phyloP scores from a whole-genome alignment of 1,140 invertebrate species.

The Hydropsyche tenuis region DNA sequence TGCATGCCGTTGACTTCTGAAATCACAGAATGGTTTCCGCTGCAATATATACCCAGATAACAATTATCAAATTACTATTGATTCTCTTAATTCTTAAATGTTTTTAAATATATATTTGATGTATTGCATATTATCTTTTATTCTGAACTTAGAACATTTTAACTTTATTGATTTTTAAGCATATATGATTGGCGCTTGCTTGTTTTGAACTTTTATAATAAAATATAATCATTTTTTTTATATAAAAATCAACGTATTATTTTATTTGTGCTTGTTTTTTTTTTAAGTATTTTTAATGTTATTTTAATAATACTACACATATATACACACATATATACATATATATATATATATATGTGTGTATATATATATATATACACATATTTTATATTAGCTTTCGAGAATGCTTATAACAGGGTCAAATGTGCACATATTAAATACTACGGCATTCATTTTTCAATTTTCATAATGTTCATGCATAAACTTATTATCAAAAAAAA shows the following conservation, averaged over 20 bases:
- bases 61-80: not conserved
- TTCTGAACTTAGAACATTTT: too few species aligned
- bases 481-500: too few species aligned
- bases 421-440: not conserved
- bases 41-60: slow-evolving; percentile 65
- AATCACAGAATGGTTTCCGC: slow-evolving; percentile 79
- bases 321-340: slow-evolving; percentile 16
- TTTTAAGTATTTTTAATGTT: not conserved
- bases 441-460: too few species aligned
- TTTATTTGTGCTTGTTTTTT: not conserved
- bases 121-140: too few species aligned
- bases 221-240: not conserved
- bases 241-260: not conserved
- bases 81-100: not conserved
- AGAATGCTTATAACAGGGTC: slow-evolving; percentile 18
- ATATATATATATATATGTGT: slow-evolving; percentile 25
- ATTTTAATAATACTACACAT: not conserved
- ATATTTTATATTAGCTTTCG: slow-evolving; percentile 13
- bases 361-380: slow-evolving; percentile 16
- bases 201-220: not conserved
- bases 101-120: too few species aligned
- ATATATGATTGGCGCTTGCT: not conserved
- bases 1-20: slow-evolving; percentile 78
- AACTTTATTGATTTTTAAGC: not conserved
- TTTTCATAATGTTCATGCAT: too few species aligned